Base-by-base conservation (phyloP, 2,888 invertebrate genomes). In the Thysanoteuthis rhombus region DNA sequence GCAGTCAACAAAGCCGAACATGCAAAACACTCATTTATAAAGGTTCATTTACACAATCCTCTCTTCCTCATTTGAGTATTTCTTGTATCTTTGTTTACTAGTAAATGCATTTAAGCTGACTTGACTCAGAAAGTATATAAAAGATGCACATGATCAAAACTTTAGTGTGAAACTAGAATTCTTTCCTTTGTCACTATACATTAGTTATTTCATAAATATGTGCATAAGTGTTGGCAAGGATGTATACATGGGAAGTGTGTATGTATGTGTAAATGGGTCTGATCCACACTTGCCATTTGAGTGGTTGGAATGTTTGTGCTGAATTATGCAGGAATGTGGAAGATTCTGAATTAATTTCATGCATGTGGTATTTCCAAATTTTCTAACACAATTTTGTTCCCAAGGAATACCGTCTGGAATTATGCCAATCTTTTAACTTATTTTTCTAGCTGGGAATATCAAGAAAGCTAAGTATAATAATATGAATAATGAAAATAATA, bases 281-380 rank as follows among this genome's bases (percentile, higher is more conserved):
- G n/a, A 75, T 75, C n/a, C 75, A 75, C n/a, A 75, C n/a, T 75
- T n/a, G n/a, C n/a, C 75, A 75, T 75, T 36, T 75, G 16, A 75
- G n/a, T 16, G 75, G 75, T 75, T 75, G n/a, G 75, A 75, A 75
- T 75, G 36, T n/a, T 75, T n/a, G n/a, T 4, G n/a, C 75, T n/a
- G 75, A 75, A 75, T 75, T 75, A 75, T 75, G n/a, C 75, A 75
- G 75, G 75, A 75, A 75, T 75, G 75, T 75, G 10, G n/a, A 75
- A 75, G 75, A 75, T 75, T 75, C n/a, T 75, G 75, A 75, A 75
- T 75, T 75, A 75, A 75, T 75, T 75, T 75, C 75, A 75, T 75
- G 75, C n/a, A 75, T 75, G n/a, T n/a, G 75, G 75, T 12, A 75
- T 75, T 75, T 75, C 75, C n/a, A 75, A 75, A 75, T 75, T 75